These are phyloP conservation scores for Anoplophora glabripennis DNA, from an alignment of 1,140 invertebrate genomes.

Conservation along the genomic window DNA sequence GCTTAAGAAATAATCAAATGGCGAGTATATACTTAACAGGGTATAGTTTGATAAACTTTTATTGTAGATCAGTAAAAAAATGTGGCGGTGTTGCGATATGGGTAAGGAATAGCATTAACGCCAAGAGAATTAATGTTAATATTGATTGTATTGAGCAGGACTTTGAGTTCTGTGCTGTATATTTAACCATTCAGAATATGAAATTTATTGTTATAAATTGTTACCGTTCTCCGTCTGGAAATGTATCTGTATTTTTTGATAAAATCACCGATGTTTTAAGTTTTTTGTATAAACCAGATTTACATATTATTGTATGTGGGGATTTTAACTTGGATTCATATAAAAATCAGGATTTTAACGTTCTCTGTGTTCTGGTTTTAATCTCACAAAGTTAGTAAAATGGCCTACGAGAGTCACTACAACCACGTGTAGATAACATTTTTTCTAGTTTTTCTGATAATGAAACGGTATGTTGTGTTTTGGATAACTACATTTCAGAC, in stretches of 20 bases:
- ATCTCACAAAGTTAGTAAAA: neutral
- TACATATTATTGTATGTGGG: neutral
- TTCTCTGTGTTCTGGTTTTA: neutral
- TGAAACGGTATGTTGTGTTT: neutral
- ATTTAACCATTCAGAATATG: too few species aligned
- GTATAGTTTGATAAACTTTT: too few species aligned
- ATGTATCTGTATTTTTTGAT: neutral
- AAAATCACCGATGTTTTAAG: neutral
- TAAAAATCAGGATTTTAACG: neutral
- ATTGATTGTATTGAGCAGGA: too few species aligned
- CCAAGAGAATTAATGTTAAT: too few species aligned
- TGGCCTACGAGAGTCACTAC: neutral
- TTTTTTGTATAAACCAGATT: neutral
- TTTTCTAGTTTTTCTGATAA: neutral
- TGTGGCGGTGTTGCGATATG: too few species aligned
- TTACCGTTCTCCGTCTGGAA: conserved; percentile 1
- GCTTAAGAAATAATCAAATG: too few species aligned
- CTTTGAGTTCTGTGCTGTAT: too few species aligned
- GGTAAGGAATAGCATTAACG: too few species aligned
- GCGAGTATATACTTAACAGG: too few species aligned
- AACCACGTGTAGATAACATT: neutral
- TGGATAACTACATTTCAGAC: neutral
- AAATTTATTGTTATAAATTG: neutral
- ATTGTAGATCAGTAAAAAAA: too few species aligned
- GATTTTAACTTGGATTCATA: neutral